A percentile compares a stretch with the other conserved stretches of the same genome.
phyloP scores from a whole-genome alignment of 2,888 invertebrate species.

The Oscheius sp. region DNA sequence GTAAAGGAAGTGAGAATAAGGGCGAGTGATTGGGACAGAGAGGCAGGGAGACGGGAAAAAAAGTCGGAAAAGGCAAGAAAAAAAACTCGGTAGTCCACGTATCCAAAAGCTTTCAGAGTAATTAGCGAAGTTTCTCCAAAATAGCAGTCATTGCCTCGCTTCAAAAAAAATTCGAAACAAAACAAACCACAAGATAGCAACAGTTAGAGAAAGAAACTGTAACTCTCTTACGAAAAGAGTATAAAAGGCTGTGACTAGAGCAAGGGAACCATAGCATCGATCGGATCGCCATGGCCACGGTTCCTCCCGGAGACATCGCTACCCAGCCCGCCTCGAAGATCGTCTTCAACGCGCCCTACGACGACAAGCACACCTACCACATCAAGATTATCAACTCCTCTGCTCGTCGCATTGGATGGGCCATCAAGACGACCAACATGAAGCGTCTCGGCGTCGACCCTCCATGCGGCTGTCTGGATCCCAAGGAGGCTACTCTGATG shows the following conservation, averaged over 20 bases:
- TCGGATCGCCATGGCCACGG: too few relatives aligned
- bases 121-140: not conserved
- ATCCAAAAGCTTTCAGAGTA: too few relatives aligned
- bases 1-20: not conserved
- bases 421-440: conserved; percentile 47
- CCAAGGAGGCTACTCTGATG: conserved; percentile 63
- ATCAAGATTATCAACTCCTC: conserved; percentile 44
- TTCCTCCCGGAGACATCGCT: not conserved
- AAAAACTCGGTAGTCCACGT: too few relatives aligned
- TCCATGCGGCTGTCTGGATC: conserved; percentile 67
- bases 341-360: conserved; percentile 66
- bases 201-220: too few relatives aligned
- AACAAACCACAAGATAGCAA: not conserved
- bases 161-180: conserved; percentile 4
- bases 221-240: too few relatives aligned
- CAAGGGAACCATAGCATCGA: too few relatives aligned
- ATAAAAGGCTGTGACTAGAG: too few relatives aligned
- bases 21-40: too few relatives aligned
- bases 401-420: not conserved
- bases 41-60: not conserved
- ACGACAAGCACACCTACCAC: conserved; percentile 64
- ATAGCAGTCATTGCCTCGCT: not conserved
- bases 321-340: conserved; percentile 46
- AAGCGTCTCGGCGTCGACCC: conserved; percentile 66
- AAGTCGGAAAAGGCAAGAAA: too few relatives aligned